phyloP scores from a whole-genome alignment of 1,140 invertebrate species.

The Leptestheria dahalacensis region DNA sequence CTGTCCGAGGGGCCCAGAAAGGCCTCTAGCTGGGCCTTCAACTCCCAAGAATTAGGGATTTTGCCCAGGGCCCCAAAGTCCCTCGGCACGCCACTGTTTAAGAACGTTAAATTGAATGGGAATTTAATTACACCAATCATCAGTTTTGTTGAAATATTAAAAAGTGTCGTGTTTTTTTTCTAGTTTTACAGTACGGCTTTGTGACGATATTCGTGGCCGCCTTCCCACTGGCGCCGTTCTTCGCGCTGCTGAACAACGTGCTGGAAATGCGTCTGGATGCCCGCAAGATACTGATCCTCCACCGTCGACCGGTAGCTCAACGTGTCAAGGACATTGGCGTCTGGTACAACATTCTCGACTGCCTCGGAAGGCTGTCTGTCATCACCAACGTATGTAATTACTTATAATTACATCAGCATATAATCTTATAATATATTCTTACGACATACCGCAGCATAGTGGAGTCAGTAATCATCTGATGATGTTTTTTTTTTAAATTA shows the following conservation, averaged over 20 bases:
- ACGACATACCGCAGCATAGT: constrained; percentile 3
- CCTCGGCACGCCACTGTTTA: no score
- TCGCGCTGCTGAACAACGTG: constrained; percentile 73
- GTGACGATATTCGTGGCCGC: constrained; percentile 80
- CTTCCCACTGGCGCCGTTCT: constrained; percentile 75
- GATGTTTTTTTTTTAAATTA: neutral
- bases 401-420: neutral
- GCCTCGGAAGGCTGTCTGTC: constrained; percentile 74
- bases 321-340: constrained; percentile 75
- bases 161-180: constrained; percentile 19
- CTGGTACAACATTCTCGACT: constrained; percentile 81
- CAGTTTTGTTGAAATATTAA: neutral
- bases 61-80: no score
- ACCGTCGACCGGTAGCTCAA: constrained; percentile 66
- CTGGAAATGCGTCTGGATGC: constrained; percentile 80
- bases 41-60: no score
- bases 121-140: no score
- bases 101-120: no score
- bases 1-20: no score
- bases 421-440: neutral
- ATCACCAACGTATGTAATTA: constrained; percentile 69
- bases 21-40: no score
- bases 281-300: constrained; percentile 66
- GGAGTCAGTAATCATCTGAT: neutral
- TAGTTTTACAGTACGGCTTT: constrained; percentile 79